Conservation (phyloP, 2,888 invertebrate genomes). For the Geotrupes spiniger region DNA sequence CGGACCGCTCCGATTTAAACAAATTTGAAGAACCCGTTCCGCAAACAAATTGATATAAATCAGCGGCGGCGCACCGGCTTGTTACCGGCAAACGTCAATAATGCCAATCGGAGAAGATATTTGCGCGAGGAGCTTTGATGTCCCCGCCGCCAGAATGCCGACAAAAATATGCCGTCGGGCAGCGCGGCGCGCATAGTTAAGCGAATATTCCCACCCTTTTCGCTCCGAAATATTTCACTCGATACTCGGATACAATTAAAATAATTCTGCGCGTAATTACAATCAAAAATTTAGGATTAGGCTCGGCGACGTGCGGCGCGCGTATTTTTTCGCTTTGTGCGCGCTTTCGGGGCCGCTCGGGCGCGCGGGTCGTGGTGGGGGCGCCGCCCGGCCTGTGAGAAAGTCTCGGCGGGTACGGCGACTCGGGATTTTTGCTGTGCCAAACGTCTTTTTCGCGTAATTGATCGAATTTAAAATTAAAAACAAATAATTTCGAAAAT, state of each 20-base stretch:
- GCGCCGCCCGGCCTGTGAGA: too few species aligned
- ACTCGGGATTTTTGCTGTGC: too few species aligned
- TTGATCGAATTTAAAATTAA: too few species aligned
- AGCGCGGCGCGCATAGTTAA: conserved; percentile 30
- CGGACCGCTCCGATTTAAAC: not conserved
- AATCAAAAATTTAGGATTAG: conserved; percentile 7
- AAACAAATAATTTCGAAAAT: too few species aligned
- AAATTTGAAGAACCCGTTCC: conserved; percentile 6
- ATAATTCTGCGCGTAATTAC: conserved; percentile 5
- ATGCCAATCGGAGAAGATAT: conserved; percentile 37
- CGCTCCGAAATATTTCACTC: conserved; percentile 14
- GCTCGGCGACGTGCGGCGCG: not conserved
- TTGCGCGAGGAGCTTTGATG: conserved; percentile 33
- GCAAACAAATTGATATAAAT: conserved; percentile 19
- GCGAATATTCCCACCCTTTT: conserved; percentile 36
- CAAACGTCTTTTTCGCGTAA: too few species aligned
- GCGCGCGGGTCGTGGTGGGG: too few species aligned
- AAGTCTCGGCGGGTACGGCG: too few species aligned
- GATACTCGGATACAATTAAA: conserved; percentile 8
- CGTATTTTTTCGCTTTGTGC: too few species aligned
- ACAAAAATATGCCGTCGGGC: conserved; percentile 35
- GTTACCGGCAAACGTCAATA: conserved; percentile 31
- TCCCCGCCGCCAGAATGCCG: conserved; percentile 30
- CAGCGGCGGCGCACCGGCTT: conserved; percentile 19
- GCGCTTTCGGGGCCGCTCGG: too few species aligned